Percentiles rank a stretch among this genome's conserved stretches.
Evolutionary conservation across 2,888 invertebrate species (phyloP).

Genomic region (Anodontia alba): DNA sequence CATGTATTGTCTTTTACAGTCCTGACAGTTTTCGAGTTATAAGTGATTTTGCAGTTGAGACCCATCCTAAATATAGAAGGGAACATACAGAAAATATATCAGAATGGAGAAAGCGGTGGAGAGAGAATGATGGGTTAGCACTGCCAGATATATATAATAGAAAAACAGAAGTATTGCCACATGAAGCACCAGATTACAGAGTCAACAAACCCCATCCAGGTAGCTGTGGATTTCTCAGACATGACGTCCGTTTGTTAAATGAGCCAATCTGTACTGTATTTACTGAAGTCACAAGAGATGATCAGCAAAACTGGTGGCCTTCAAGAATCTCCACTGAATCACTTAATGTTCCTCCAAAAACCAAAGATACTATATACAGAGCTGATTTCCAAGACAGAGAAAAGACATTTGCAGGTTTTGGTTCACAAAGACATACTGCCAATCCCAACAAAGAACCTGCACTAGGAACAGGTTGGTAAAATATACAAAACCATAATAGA

Average conservation of each 20-base stretch:
- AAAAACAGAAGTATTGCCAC: slow-evolving; percentile 64
- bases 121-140: slow-evolving; percentile 58
- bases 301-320: slow-evolving; percentile 81
- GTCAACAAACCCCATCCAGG: slow-evolving; percentile 78
- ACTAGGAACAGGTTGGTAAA: slow-evolving; percentile 75
- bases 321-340: slow-evolving; percentile 67
- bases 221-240: slow-evolving; percentile 78
- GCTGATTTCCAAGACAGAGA: slow-evolving; percentile 69
- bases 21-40: slow-evolving; percentile 83
- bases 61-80: slow-evolving; percentile 64
- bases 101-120: slow-evolving; percentile 59
- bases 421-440: slow-evolving; percentile 71
- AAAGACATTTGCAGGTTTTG: slow-evolving; percentile 51
- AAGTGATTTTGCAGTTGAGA: slow-evolving; percentile 77
- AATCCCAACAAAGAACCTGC: slow-evolving; percentile 77
- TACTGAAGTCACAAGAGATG: slow-evolving; percentile 69
- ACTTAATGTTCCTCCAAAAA: slow-evolving; percentile 71
- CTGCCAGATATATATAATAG: slow-evolving; percentile 71
- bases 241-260: slow-evolving; percentile 80
- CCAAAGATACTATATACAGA: slow-evolving; percentile 77
- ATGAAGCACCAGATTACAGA: slow-evolving; percentile 59
- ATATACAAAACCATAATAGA: too few relatives aligned
- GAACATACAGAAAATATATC: slow-evolving; percentile 64
- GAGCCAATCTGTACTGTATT: slow-evolving; percentile 82
- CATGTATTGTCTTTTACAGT: slow-evolving; percentile 69